phyloP scores from a whole-genome alignment of 30 jellyfish, hydroid and myxozoan genomes.

The Pelagia noctiluca region DNA sequence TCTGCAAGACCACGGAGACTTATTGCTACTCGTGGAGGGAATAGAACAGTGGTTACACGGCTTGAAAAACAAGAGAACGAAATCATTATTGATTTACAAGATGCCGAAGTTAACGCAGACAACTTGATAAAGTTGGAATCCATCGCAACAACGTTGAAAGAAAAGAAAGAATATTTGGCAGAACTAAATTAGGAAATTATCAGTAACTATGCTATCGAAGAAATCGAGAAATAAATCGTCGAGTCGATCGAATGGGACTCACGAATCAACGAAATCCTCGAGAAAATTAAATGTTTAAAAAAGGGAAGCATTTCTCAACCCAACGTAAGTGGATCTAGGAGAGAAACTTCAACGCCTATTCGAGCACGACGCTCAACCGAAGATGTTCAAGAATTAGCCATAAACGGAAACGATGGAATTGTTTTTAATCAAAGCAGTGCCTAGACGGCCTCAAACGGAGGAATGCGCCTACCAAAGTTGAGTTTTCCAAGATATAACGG shows the following conservation, averaged over 20 bases:
- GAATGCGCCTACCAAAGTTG: constrained; percentile 11
- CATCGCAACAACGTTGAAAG: neutral
- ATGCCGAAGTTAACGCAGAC: neutral
- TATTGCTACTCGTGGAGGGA: too few species aligned
- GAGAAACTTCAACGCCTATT: neutral
- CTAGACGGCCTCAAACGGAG: neutral
- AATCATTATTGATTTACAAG: too few species aligned
- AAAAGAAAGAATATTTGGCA: neutral
- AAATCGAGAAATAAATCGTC: neutral
- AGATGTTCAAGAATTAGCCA: neutral
- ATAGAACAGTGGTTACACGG: too few species aligned
- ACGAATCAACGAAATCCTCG: neutral
- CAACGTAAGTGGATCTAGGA: neutral
- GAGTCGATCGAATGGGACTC: neutral
- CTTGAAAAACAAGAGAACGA: too few species aligned
- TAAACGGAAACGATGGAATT: neutral
- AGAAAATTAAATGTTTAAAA: too few species aligned
- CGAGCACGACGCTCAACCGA: too few species aligned
- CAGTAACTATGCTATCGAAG: neutral
- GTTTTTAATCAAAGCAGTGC: neutral
- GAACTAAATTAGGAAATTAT: neutral
- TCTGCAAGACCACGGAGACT: too few species aligned
- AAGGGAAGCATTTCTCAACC: neutral
- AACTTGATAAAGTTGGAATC: neutral
- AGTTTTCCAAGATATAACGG: constrained; percentile 17